Evolutionary conservation across 2,113 vertebrate species (phyloP), one percentile per base, ranked within the genome.

Genomic region (Limnothrissa miodon): DNA sequence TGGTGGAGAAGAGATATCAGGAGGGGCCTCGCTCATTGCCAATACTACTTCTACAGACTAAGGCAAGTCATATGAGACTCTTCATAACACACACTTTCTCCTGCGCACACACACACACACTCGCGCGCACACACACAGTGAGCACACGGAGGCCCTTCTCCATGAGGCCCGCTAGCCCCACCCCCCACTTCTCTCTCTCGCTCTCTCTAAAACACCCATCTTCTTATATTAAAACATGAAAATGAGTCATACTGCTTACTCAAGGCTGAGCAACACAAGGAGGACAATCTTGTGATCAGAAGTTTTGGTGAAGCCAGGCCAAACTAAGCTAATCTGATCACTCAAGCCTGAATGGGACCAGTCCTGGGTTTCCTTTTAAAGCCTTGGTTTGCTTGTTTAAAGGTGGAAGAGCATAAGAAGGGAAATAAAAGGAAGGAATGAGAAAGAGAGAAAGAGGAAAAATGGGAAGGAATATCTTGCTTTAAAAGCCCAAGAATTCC

Each of bases 401-500:
- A 4, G 17, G 29, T 29, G 29, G 25, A 33, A 33, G n/a, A 10
- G 13, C 33, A 15, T 13, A 70, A 36, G 23, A 25, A 23, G 78
- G 4, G 39, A 78, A 82, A 78, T 80, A 78, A 48, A 21, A 53
- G 51, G 19, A 53, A 53, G 51, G 51, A 53, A 5, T 5, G 51
- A 53, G 51, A 53, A 5, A 23, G 51, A 53, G 51, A 23, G 62
- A 9, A 4, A 9, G 42, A 17, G 51, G 82, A 79, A 81, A 74
- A 5, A 21, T 23, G 53, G 53, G 4, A 21, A 23, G 53, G 53
- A 62, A 25, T 17, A 33, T 51, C 80, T 48, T 81, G 48, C 45
- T 42, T 42, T 81, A 83, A 86, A 90, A 85, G 89, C 87, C 85
- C 80, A 91, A 91, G 88, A 93, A 93, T 93, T 82, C 84, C 84